Evolutionary conservation across 2,797 vertebrate genomes (phyloP).

Genomic region (Chanos chanos): DNA sequence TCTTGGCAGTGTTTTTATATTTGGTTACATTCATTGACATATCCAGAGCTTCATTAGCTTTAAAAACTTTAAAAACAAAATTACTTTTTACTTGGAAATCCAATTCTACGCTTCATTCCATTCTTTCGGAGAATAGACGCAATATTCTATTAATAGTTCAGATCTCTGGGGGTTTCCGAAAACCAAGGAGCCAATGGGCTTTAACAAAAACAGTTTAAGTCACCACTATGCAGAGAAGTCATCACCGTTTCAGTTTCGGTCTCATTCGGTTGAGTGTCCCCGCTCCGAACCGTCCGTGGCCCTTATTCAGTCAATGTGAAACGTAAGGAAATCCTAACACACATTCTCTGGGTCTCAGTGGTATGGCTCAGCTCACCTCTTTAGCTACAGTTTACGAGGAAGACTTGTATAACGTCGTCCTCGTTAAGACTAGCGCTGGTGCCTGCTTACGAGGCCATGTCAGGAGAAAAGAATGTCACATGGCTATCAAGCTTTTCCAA

Average conservation of each 20-base stretch:
- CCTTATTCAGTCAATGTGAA: too few species aligned
- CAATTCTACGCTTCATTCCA: too few species aligned
- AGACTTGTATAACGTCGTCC: slow-evolving; percentile 30
- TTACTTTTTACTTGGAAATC: too few species aligned
- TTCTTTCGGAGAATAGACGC: too few species aligned
- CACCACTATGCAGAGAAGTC: neutral
- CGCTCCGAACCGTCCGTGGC: neutral
- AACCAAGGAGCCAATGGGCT: slow-evolving; percentile 29
- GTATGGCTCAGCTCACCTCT: slow-evolving; percentile 15
- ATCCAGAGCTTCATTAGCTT: too few species aligned
- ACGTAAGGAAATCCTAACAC: too few species aligned
- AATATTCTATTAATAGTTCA: neutral
- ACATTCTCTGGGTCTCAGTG: neutral
- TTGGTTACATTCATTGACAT: too few species aligned
- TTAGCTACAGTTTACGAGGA: slow-evolving; percentile 21
- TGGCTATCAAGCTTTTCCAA: slow-evolving; percentile 40
- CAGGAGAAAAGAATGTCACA: neutral
- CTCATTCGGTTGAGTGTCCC: neutral
- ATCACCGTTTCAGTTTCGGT: neutral
- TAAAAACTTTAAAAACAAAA: too few species aligned
- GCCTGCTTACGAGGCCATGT: slow-evolving; percentile 37
- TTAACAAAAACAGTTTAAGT: slow-evolving; percentile 32
- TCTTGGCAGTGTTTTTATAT: too few species aligned
- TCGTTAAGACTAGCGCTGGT: slow-evolving; percentile 32
- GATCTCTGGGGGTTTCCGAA: slow-evolving; percentile 43